Evolutionary conservation across 2,113 vertebrate genomes (phyloP).

Genomic region (Calcarius ornatus): DNA sequence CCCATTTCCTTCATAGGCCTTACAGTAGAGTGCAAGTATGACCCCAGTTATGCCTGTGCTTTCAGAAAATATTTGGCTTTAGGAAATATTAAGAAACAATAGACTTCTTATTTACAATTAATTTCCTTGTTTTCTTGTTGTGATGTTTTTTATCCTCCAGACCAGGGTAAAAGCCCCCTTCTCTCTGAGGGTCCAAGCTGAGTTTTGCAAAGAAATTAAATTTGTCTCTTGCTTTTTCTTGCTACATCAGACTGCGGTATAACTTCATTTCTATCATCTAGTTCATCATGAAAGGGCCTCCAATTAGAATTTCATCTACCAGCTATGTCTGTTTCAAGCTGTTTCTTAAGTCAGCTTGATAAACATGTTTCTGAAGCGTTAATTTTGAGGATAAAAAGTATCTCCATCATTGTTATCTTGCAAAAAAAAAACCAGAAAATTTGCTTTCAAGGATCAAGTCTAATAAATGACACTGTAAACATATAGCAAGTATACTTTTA

Average conservation of each 20-base stretch:
- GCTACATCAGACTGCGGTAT: background rate
- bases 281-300: background rate
- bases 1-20: background rate
- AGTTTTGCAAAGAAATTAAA: background rate
- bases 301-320: background rate
- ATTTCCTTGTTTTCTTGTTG: background rate
- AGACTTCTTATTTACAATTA: background rate
- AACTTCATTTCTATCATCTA: background rate
- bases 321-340: background rate
- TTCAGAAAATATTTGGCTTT: background rate
- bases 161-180: rapidly evolving
- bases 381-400: background rate
- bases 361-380: background rate
- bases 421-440: background rate
- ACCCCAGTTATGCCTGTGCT: background rate
- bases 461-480: background rate
- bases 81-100: background rate
- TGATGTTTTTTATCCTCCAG: background rate
- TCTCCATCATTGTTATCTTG: background rate
- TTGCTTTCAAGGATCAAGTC: background rate
- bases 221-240: background rate
- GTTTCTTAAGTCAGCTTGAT: background rate
- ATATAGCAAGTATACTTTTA: background rate
- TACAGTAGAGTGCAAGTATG: background rate
- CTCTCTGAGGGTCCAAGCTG: background rate